A percentile compares a stretch with the other conserved stretches of the same genome.
Conservation (phyloP, 2,113 vertebrate genomes). For the Nyctibius bracteatus region DNA sequence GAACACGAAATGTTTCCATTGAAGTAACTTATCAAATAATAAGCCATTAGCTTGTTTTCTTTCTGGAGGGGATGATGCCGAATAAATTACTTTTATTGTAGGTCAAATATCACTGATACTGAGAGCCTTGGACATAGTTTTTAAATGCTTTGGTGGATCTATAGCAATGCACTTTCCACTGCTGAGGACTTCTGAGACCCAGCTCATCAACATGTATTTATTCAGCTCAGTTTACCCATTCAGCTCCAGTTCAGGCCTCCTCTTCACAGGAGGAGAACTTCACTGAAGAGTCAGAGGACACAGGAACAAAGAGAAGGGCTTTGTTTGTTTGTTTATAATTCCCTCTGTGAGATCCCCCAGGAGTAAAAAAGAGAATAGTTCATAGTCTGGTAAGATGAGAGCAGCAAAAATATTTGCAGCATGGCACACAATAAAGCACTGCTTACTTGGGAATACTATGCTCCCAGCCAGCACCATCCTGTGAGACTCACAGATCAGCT, state of each 20-base stretch:
- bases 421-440: background rate
- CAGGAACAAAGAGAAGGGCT: background rate
- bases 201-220: background rate
- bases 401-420: conserved; percentile 9
- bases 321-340: conserved; percentile 13
- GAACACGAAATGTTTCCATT: conserved; percentile 29
- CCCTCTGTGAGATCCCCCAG: background rate
- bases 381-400: conserved; percentile 39
- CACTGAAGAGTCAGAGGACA: background rate
- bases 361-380: conserved; percentile 24
- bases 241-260: background rate
- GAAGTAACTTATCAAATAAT: conserved; percentile 38
- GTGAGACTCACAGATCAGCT: background rate
- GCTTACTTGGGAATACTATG: background rate
- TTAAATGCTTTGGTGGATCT: background rate
- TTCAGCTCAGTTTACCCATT: background rate
- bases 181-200: background rate
- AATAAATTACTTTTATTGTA: conserved; percentile 11
- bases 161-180: background rate
- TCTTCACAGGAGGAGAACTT: background rate
- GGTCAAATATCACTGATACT: background rate
- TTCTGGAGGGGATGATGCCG: background rate
- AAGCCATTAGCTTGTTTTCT: conserved; percentile 47
- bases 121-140: background rate
- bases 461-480: background rate